Conservation (phyloP, 2,797 vertebrate species). For the Psittacula echo region DNA sequence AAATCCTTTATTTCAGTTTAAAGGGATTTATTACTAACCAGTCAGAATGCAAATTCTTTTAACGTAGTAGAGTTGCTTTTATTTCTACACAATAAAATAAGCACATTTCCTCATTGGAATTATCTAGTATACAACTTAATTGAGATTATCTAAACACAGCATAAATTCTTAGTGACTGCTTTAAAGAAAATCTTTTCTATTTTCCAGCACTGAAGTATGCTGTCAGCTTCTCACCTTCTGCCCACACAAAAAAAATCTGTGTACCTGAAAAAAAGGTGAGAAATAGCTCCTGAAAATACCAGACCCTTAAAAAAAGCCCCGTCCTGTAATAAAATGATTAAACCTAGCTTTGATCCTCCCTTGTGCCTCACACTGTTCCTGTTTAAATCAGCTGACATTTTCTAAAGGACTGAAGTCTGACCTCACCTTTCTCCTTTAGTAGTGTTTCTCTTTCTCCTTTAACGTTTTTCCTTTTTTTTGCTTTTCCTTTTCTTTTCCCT, state of each 20-base stretch:
- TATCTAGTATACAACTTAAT: not conserved
- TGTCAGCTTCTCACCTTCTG: not conserved
- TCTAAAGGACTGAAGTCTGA: not conserved
- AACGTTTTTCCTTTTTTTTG: not conserved
- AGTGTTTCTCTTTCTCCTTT: not conserved
- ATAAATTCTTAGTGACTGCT: not conserved
- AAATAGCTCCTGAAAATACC: not conserved
- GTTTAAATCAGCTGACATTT: constrained; percentile 15
- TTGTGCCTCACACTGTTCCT: not conserved
- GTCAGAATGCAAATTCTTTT: not conserved
- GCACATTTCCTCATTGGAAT: not conserved
- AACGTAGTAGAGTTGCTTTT: not conserved
- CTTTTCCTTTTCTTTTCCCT: not conserved
- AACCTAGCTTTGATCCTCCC: not conserved
- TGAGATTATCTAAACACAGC: not conserved
- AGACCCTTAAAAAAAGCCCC: not conserved
- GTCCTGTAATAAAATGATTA: not conserved
- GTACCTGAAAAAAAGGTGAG: not conserved
- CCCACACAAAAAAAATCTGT: not conserved
- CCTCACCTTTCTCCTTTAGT: not conserved
- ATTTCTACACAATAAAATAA: not conserved
- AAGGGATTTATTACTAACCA: not conserved
- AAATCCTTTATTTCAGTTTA: not conserved
- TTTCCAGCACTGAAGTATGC: not conserved
- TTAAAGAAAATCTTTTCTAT: constrained; percentile 1